phyloP scores from a whole-genome alignment of 2,888 invertebrate species.

The Plagodis pulveraria region DNA sequence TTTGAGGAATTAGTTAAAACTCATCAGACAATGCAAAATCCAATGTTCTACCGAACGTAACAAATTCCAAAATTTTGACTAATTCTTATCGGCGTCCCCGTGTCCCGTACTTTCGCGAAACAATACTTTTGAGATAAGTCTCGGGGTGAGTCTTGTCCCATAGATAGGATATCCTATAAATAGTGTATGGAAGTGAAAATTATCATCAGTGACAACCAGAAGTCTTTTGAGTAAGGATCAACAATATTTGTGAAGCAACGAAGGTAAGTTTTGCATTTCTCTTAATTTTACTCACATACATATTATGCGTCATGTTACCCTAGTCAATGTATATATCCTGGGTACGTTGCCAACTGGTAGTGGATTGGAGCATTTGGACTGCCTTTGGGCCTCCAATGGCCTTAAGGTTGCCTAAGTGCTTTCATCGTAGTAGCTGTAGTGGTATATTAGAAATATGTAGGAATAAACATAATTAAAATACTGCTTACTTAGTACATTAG shows the following conservation, averaged over 20 bases:
- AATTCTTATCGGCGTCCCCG: constrained; percentile 50
- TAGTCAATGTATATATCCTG: too few species aligned
- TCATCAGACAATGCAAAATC: background rate
- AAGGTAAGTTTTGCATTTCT: constrained; percentile 53
- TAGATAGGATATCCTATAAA: constrained; percentile 55
- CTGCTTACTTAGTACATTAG: too few species aligned
- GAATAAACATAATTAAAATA: too few species aligned
- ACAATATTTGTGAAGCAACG: constrained; percentile 20
- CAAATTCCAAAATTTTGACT: constrained; percentile 69
- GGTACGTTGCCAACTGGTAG: too few species aligned
- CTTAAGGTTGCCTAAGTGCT: too few species aligned
- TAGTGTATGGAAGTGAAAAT: constrained; percentile 41
- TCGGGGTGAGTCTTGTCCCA: constrained; percentile 41
- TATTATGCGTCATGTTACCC: too few species aligned
- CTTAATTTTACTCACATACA: background rate
- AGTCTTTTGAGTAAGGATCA: constrained; percentile 35
- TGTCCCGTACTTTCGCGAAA: constrained; percentile 58
- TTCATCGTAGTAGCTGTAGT: too few species aligned
- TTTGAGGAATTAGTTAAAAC: constrained; percentile 9
- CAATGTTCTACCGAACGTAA: constrained; percentile 14
- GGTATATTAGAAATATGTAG: too few species aligned
- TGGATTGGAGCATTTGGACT: background rate
- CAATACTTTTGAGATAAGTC: constrained; percentile 63
- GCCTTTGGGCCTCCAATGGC: too few species aligned
- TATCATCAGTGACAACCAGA: constrained; percentile 49